phyloP scores from a whole-genome alignment of 2,888 invertebrate species.

The Lithophane ornitopus region DNA sequence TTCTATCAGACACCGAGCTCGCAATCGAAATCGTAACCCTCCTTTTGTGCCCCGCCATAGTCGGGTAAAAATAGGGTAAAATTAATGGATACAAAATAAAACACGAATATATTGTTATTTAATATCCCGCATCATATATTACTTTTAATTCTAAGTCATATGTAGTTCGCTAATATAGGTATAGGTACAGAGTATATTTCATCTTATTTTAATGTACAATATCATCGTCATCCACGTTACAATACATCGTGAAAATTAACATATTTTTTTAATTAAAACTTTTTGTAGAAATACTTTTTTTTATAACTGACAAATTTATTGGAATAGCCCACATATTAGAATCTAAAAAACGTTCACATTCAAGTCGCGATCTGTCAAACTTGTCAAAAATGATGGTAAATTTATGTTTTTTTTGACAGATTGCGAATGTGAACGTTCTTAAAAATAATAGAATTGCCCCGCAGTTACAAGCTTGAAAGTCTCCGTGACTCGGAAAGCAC shows the following conservation, averaged over 20 bases:
- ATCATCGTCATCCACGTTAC: conserved; percentile 55
- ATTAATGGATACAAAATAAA: conserved; percentile 72
- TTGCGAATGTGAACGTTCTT: too few species aligned
- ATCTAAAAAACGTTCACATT: too few species aligned
- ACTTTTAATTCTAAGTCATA: conserved; percentile 81
- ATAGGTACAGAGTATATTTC: conserved; percentile 85
- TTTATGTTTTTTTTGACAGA: too few species aligned
- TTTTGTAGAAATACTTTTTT: conserved; percentile 40
- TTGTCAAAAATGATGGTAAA: too few species aligned
- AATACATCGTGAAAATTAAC: conserved; percentile 50
- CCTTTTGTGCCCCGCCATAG: too few species aligned
- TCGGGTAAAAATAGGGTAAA: neutral
- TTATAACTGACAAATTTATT: neutral
- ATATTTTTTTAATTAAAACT: conserved; percentile 21
- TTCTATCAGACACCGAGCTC: too few species aligned
- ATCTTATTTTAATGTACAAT: conserved; percentile 71
- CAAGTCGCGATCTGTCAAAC: too few species aligned
- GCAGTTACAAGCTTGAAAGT: neutral
- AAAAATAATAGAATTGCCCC: too few species aligned
- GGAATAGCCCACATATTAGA: neutral
- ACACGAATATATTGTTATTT: conserved; percentile 79
- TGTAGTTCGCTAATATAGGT: conserved; percentile 79
- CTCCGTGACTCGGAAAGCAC: neutral
- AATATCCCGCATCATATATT: conserved; percentile 77
- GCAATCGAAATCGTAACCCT: too few species aligned